Conservation (phyloP, 2,113 vertebrate species). For the Upupa epops region DNA sequence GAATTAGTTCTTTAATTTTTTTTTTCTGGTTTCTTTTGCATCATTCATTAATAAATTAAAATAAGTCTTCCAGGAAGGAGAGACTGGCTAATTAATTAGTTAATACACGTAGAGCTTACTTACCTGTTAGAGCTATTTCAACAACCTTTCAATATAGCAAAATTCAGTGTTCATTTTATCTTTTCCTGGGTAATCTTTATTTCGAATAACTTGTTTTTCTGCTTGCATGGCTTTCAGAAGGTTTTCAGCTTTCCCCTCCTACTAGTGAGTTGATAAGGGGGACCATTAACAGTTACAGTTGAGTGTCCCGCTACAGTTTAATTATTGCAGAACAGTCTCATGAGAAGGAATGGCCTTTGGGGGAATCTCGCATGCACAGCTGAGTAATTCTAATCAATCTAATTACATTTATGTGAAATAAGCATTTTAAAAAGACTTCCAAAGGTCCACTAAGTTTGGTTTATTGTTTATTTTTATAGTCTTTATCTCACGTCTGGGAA, state of each 20-base stretch:
- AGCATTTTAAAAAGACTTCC: neutral
- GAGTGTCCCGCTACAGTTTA: neutral
- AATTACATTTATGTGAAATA: constrained; percentile 30
- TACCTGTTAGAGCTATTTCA: neutral
- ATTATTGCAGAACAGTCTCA: neutral
- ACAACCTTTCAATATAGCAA: neutral
- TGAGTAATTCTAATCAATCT: constrained; percentile 35
- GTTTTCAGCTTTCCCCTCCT: neutral
- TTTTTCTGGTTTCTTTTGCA: neutral
- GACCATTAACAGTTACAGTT: neutral
- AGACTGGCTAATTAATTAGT: neutral
- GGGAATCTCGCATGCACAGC: neutral
- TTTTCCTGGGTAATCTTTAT: neutral
- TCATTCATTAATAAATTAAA: neutral
- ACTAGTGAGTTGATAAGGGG: neutral
- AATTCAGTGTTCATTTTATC: neutral
- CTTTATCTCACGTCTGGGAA: neutral
- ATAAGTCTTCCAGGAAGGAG: neutral
- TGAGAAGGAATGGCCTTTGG: neutral
- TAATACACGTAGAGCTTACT: neutral
- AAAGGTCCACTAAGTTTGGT: neutral
- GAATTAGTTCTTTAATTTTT: neutral
- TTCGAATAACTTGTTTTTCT: neutral
- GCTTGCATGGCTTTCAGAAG: neutral
- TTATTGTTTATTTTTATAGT: neutral